These are phyloP conservation scores for Macrophya annulata DNA, from an alignment of 2,888 invertebrate species.

Conservation along the genomic window DNA sequence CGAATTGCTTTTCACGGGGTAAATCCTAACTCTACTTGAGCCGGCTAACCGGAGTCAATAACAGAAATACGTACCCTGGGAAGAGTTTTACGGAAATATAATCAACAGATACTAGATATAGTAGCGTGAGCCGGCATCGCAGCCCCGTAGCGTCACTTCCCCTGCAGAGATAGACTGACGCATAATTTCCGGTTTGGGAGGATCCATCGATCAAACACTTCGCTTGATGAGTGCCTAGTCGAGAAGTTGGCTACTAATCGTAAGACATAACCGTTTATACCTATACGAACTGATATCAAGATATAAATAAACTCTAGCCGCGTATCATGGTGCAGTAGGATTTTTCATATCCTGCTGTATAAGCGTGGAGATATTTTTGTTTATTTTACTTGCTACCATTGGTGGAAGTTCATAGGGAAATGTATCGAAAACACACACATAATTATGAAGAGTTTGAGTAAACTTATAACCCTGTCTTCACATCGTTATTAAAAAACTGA, in stretches of 20 bases:
- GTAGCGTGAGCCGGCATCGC: slow-evolving; percentile 72
- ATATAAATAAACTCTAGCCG: slow-evolving; percentile 7
- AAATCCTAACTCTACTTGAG: slow-evolving; percentile 29
- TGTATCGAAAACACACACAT: too few species aligned
- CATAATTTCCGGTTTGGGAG: slow-evolving; percentile 78
- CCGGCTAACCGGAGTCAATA: slow-evolving; percentile 39
- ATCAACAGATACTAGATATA: slow-evolving; percentile 76
- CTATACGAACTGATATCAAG: neutral
- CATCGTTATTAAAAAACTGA: neutral
- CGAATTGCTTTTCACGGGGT: slow-evolving; percentile 23
- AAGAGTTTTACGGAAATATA: slow-evolving; percentile 65
- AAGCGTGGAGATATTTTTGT: neutral
- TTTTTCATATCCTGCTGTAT: neutral
- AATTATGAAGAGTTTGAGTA: neutral
- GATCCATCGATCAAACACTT: slow-evolving; percentile 79
- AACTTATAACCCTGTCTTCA: slow-evolving; percentile 4
- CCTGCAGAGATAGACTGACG: slow-evolving; percentile 77
- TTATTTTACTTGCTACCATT: neutral
- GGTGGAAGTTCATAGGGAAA: neutral
- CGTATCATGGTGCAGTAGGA: neutral
- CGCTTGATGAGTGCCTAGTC: slow-evolving; percentile 61
- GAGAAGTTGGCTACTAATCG: slow-evolving; percentile 49
- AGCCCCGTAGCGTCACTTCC: slow-evolving; percentile 74
- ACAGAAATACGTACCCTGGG: slow-evolving; percentile 47
- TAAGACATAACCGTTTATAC: slow-evolving; percentile 21